phyloP scores from a whole-genome alignment of 2,888 invertebrate genomes.

The Megamerina dolium region DNA sequence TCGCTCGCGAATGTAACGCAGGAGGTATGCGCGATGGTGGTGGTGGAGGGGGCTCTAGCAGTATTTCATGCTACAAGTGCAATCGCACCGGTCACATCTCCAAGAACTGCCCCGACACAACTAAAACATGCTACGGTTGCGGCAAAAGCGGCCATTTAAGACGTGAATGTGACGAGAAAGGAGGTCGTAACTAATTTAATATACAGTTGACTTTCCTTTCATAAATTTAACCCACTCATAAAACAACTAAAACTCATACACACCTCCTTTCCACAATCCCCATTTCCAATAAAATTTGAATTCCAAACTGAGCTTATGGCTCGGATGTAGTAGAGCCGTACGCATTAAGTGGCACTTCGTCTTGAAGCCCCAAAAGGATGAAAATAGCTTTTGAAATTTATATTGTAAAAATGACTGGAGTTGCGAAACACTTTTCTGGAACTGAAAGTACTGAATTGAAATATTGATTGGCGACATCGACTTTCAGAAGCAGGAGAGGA shows the following conservation, averaged over 20 bases:
- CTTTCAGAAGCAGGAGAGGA: too few species aligned
- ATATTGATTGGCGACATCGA: too few species aligned
- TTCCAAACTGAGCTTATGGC: constrained; percentile 36
- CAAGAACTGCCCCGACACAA: constrained; percentile 74
- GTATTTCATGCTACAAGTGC: constrained; percentile 84
- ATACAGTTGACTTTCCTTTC: too few species aligned
- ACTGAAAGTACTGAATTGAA: too few species aligned
- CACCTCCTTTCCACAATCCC: constrained; percentile 11
- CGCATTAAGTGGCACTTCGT: constrained; percentile 12
- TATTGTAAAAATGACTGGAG: too few species aligned
- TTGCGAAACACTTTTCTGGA: too few species aligned
- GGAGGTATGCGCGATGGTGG: constrained; percentile 34
- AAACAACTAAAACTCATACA: constrained; percentile 19
- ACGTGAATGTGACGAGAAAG: constrained; percentile 81
- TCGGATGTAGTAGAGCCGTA: constrained; percentile 7
- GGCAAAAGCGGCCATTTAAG: constrained; percentile 87
- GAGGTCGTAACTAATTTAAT: constrained; percentile 44
- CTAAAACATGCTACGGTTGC: constrained; percentile 88
- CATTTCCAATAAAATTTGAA: constrained; percentile 23
- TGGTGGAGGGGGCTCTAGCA: constrained; percentile 47
- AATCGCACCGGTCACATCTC: constrained; percentile 91
- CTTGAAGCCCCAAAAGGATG: constrained; percentile 14
- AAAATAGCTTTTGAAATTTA: constrained; percentile 14
- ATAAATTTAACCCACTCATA: constrained; percentile 18
- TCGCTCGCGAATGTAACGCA: constrained; percentile 83